Evolutionary conservation across 1,140 invertebrate genomes (phyloP), one percentile per base, ranked within the genome.

Genomic region (Brachystomella parvula): DNA sequence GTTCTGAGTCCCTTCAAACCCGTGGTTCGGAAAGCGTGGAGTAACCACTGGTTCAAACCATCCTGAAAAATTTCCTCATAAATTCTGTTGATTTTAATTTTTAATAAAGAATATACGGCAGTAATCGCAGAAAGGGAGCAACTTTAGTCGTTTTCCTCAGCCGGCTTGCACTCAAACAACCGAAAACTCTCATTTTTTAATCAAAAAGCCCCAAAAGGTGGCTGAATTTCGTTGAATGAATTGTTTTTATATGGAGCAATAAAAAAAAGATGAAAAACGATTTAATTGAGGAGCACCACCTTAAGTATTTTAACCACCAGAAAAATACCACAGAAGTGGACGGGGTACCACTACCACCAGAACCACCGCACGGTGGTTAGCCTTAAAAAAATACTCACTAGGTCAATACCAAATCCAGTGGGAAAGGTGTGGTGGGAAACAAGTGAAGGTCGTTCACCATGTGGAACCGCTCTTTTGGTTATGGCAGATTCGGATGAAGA

Each of bases 301-400:
- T 19, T 35, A 12, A 62, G n/a, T 30, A 60, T 17, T 17, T 6
- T 60, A 17, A 60, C 31, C 31, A 31, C 58, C n/a, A n/a, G n/a
- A n/a, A n/a, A n/a, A n/a, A n/a, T 29, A 60, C 28, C 58, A 17
- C 21, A 31, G 28, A 60, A 60, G 61, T 62, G 61, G 24, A 62
- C 24, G n/a, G 19, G 24, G 30, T 21, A 44, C n/a, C n/a, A n/a
- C n/a, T n/a, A n/a, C n/a, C n/a, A n/a, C n/a, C n/a, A n/a, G n/a
- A n/a, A n/a, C n/a, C n/a, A n/a, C 30, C 30, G 15, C 35, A 39
- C 30, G 15, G 24, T 60, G 58, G 58, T 60, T 60, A 56, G 53
- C 53, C 53, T 60, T 29, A 60, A 9, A 32, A 30, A 24, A 60
- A 31, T 60, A 28, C n/a, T 26, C 53, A 56, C 49, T 53, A 26